phyloP scores from a whole-genome alignment of 2,888 invertebrate species.

The Stenichneumon culpator region DNA sequence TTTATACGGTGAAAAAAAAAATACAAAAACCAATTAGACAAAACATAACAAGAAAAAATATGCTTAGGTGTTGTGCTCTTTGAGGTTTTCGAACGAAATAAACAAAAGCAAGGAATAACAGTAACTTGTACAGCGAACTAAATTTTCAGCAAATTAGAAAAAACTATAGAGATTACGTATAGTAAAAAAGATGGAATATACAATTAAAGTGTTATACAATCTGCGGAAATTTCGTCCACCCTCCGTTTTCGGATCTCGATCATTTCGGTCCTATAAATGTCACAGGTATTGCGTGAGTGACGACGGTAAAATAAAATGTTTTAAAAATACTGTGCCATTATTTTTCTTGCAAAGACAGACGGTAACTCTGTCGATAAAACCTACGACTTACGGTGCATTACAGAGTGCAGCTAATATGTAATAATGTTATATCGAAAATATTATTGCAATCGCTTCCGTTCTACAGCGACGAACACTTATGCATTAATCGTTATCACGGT shows the following conservation, averaged over 20 bases:
- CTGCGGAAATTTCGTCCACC: slow-evolving; percentile 25
- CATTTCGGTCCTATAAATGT: slow-evolving; percentile 1
- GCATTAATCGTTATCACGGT: slow-evolving; percentile 46
- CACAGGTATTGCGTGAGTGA: background rate
- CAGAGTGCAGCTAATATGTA: slow-evolving; percentile 41
- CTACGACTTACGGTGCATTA: slow-evolving; percentile 50
- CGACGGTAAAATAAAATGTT: background rate
- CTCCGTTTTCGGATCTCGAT: slow-evolving; percentile 1
- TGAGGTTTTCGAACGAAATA: slow-evolving; percentile 27
- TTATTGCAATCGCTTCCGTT: slow-evolving; percentile 8
- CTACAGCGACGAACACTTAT: slow-evolving; percentile 18
- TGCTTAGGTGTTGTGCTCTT: slow-evolving; percentile 22
- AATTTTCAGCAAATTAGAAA: slow-evolving; percentile 54
- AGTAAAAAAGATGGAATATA: slow-evolving; percentile 34
- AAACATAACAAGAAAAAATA: background rate
- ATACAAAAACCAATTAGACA: slow-evolving; percentile 2
- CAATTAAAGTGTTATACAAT: slow-evolving; percentile 15
- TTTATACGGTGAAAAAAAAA: slow-evolving; percentile 12
- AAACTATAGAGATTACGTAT: slow-evolving; percentile 20
- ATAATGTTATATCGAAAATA: background rate
- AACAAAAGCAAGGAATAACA: slow-evolving; percentile 18
- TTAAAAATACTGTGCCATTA: slow-evolving; percentile 9
- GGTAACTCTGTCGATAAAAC: background rate
- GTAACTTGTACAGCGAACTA: slow-evolving; percentile 56
- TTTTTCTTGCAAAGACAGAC: slow-evolving; percentile 1